Evolutionary conservation across 2,113 vertebrate species (phyloP).

Genomic region (Corythaeola cristata): DNA sequence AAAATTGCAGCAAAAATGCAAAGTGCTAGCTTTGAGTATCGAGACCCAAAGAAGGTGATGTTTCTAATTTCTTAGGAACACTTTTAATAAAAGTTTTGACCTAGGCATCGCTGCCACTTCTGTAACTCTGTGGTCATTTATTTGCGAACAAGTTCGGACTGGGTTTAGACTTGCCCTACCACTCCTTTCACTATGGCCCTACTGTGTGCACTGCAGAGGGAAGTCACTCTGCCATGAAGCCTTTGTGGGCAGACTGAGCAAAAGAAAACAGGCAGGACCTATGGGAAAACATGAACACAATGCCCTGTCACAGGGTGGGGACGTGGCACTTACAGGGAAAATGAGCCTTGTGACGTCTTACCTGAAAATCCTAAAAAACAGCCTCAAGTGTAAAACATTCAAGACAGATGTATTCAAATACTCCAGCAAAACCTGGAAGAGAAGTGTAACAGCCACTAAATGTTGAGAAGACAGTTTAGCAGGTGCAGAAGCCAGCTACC

Average conservation of each 20-base stretch:
- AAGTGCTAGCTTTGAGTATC: neutral
- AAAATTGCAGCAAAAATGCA: neutral
- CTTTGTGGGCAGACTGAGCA: constrained; percentile 1
- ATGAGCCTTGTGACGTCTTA: neutral
- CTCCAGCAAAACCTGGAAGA: neutral
- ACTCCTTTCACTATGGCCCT: constrained; percentile 1
- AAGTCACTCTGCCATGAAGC: constrained; percentile 13
- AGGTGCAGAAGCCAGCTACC: neutral
- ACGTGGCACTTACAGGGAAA: neutral
- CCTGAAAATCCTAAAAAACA: neutral
- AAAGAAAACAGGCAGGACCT: neutral
- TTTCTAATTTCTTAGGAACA: constrained; percentile 27
- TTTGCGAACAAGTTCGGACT: constrained; percentile 19
- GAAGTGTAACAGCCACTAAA: neutral
- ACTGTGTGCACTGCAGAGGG: neutral
- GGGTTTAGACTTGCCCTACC: constrained; percentile 49
- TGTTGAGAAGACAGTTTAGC: neutral
- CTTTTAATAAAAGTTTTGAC: constrained; percentile 31
- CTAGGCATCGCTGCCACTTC: constrained; percentile 4
- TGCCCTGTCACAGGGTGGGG: neutral
- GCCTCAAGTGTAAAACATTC: neutral
- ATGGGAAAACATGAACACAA: neutral
- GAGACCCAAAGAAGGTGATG: neutral
- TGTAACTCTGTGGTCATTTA: constrained; percentile 2
- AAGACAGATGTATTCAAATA: neutral